Base-by-base conservation (phyloP, 2,888 invertebrate species). In the Exephanes ischioxanthus region DNA sequence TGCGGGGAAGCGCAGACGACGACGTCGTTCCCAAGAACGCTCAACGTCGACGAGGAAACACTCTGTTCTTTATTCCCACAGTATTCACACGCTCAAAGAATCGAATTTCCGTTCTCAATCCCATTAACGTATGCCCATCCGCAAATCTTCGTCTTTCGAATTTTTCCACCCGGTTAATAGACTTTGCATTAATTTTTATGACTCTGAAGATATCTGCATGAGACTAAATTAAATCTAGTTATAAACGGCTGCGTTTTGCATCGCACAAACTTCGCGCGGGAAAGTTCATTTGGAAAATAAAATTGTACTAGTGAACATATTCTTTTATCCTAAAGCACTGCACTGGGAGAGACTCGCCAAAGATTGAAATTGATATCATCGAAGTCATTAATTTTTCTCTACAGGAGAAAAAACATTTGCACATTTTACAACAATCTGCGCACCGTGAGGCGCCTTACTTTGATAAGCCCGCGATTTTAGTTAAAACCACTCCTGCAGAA, bases 401-500 rank as follows among this genome's bases (percentile, higher is more conserved):
- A 3, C 41, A 7, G 14, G 41, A 16, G 14, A 58, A 37, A 6
- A 33, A 30, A 14, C 6, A 16, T 33, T 30, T n/a, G 14, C 30
- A 6, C 30, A 16, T 63, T 16, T 63, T n/a, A 30, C 30, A 37
- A 37, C 55, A 1, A 58, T 26, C 58, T 22, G 30, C 61, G 51
- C n/a, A 66, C 19, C 73, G 70, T 70, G 75, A 77, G 51, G 63
- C 37, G 66, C 41, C 30, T 68, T 73, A 73, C 33, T 73, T 41
- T n/a, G 61, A 77, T 73, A 83, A 81, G 53, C 55, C 53, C 53
- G 67, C 33, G 45, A 72, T 67, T 70, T 79, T 33, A 48, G 68
- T 83, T 76, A 67, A 68, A 82, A 84, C 51, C 73, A 58, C 53
- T 71, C 68, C 79, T 61, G 45, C 48, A 68, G 73, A 3, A 16